Evolutionary conservation across 2,797 vertebrate species (phyloP).

Genomic region (Myiotriccus ornatus): DNA sequence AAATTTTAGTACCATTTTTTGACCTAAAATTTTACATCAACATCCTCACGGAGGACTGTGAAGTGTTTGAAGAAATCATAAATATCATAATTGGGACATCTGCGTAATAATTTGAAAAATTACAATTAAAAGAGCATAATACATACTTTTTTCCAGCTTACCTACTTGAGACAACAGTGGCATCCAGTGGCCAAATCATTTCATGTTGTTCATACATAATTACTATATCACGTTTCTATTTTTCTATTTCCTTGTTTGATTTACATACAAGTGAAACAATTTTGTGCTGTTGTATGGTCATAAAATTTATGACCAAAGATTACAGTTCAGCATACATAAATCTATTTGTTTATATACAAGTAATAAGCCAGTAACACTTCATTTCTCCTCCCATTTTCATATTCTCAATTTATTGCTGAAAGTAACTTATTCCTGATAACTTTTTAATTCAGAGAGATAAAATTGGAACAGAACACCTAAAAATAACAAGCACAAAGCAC

Average conservation of each 20-base stretch:
- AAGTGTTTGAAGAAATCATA: background rate
- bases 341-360: background rate
- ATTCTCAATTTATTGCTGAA: background rate
- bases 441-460: background rate
- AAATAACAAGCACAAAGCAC: background rate
- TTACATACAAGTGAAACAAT: background rate
- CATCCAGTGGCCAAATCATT: constrained; percentile 54
- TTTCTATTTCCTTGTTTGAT: background rate
- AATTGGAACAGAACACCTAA: background rate
- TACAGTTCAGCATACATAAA: background rate
- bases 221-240: background rate
- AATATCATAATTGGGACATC: background rate
- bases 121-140: background rate
- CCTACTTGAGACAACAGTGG: constrained; percentile 50
- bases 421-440: background rate
- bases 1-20: background rate
- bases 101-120: background rate
- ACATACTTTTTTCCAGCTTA: background rate
- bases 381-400: background rate
- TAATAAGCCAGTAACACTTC: background rate
- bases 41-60: background rate
- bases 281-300: background rate
- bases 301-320: background rate
- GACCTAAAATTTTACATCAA: background rate
- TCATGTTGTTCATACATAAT: background rate